These are phyloP conservation scores for Cyrtonyx montezumae DNA, from an alignment of 2,113 vertebrate species.

Conservation along the genomic window DNA sequence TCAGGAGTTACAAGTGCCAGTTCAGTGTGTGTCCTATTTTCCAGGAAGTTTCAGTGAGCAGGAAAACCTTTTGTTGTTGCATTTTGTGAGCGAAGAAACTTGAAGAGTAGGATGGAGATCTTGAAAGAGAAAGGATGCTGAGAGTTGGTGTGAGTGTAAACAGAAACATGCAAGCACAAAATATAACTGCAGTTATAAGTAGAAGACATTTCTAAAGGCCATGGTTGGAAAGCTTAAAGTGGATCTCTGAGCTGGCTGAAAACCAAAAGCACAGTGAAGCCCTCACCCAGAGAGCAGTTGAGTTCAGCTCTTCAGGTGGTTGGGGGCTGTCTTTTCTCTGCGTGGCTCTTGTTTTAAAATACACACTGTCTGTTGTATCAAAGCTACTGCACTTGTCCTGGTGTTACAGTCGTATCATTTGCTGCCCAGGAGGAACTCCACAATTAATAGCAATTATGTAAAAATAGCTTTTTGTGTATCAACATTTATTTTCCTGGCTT, in stretches of 20 bases:
- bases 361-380: not conserved
- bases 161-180: not conserved
- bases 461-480: slow-evolving; percentile 20
- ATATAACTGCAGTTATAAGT: not conserved
- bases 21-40: not conserved
- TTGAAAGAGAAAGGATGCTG: not conserved
- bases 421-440: slow-evolving; percentile 21
- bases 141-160: not conserved
- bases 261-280: not conserved
- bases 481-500: slow-evolving; percentile 21
- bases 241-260: not conserved
- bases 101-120: not conserved
- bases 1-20: not conserved
- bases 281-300: not conserved
- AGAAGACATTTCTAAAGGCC: not conserved
- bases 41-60: not conserved
- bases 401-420: not conserved
- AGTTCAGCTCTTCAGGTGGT: not conserved
- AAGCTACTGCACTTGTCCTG: not conserved
- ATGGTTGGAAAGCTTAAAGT: not conserved
- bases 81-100: not conserved
- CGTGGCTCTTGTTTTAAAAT: not conserved
- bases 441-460: slow-evolving; percentile 41
- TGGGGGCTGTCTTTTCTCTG: not conserved
- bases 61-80: not conserved